Evolutionary conservation across 2,888 invertebrate genomes (phyloP), one percentile per base, ranked within the genome.

Genomic region (Ligdia adustata): DNA sequence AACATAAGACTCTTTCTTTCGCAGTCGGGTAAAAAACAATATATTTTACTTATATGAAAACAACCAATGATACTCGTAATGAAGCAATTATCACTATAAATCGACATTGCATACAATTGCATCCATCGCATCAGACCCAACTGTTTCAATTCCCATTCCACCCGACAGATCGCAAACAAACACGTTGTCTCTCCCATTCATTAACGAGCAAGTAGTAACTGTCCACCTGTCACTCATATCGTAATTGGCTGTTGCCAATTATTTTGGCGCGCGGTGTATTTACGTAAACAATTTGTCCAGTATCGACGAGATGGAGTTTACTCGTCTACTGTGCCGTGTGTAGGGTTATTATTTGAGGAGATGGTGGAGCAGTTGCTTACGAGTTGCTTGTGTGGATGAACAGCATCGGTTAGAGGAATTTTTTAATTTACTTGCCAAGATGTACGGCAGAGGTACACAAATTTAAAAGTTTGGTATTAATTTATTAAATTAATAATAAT

Each of bases 271-370:
- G 55, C 58, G 57, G 55, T 65, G 63, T 62, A 62, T 62, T 64
- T 65, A 55, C 59, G 57, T 66, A 66, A 69, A 68, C 64, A 68
- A 62, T 71, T 67, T 67, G 56, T 47, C 60, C 49, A 34, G 55
- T 55, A 55, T 53, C 44, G 43, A 37, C 18, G 32, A 28, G 57
- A 42, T 52, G 42, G 56, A 48, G 41, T 37, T 32, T 37, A n/a
- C 27, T 15, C 22, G 35, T 22, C 20, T 35, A 20, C 22, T 15
- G 33, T 32, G 39, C 28, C 20, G 9, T n/a, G 31, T 9, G 15
- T 9, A n/a, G n/a, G 26, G 7, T 31, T 4, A 29, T 2, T 34
- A 39, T 27, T 13, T 4, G 9, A 16, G 22, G 33, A 28, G 48
- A 12, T n/a, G 9, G 1, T 2, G 42, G 18, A 6, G 9, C 0